These are phyloP conservation scores for Anguilla anguilla DNA, from an alignment of 2,797 vertebrate species.

Conservation along the genomic window DNA sequence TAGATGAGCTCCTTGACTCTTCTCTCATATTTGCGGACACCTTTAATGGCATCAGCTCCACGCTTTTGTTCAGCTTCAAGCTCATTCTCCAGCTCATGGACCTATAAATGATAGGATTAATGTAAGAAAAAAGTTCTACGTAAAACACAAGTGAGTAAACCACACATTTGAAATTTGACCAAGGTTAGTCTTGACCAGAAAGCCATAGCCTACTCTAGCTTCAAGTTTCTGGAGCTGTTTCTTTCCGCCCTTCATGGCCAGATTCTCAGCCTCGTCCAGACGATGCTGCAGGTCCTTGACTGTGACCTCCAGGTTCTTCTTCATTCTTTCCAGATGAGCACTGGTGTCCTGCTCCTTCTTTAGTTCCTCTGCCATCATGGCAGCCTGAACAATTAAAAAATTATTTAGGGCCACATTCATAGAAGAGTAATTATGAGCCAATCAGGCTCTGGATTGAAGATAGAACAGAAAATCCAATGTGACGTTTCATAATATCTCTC, in stretches of 20 bases:
- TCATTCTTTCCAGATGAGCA: conserved; percentile 22
- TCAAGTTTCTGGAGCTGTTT: conserved; percentile 66
- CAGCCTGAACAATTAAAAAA: conserved; percentile 68
- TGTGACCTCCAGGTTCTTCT: conserved; percentile 26
- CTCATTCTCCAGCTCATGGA: conserved; percentile 19
- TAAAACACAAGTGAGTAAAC: no score
- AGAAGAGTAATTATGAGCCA: neutral
- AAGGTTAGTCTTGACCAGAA: no score
- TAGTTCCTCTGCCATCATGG: conserved; percentile 93
- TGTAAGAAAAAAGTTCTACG: no score
- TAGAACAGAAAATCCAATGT: neutral
- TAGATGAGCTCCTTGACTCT: conserved; percentile 83
- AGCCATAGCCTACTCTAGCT: conserved; percentile 64
- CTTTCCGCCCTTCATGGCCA: conserved; percentile 81
- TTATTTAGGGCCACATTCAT: conserved; percentile 16
- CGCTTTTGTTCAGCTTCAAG: conserved; percentile 4
- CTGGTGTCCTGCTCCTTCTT: conserved; percentile 87
- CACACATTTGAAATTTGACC: no score
- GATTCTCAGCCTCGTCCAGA: conserved; percentile 55
- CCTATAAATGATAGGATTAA: neutral
- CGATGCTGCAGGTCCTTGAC: conserved; percentile 23
- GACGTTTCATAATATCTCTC: neutral
- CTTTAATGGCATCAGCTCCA: conserved; percentile 11
- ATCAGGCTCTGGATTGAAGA: neutral
- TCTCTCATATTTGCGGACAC: conserved; percentile 77